Evolutionary conservation across 2,888 invertebrate genomes (phyloP).

Genomic region (Rhopalosiphum nymphaeae): DNA sequence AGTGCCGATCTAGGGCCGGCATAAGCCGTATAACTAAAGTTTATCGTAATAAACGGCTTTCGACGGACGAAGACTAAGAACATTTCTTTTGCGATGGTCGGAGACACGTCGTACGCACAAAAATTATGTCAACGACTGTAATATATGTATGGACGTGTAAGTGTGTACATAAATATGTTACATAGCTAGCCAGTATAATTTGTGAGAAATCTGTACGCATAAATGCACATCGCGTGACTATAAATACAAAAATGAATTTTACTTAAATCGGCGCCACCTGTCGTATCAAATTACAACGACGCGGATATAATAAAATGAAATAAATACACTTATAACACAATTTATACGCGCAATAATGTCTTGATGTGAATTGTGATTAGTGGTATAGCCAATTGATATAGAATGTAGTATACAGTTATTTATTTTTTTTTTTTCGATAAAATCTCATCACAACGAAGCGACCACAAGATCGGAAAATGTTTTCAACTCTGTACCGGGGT

Average conservation of each 20-base stretch:
- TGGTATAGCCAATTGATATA: too few relatives aligned
- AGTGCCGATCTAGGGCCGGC: too few relatives aligned
- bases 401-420: too few relatives aligned
- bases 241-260: too few relatives aligned
- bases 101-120: constrained; percentile 12
- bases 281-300: not conserved
- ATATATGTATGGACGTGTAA: not conserved
- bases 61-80: constrained; percentile 7
- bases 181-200: too few relatives aligned
- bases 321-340: too few relatives aligned
- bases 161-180: too few relatives aligned
- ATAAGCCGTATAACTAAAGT: not conserved
- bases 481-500: not conserved
- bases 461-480: not conserved
- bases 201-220: not conserved
- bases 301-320: too few relatives aligned
- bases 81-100: not conserved
- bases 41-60: not conserved
- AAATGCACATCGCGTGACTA: not conserved
- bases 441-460: not conserved
- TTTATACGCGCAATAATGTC: too few relatives aligned
- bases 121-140: constrained; percentile 31
- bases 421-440: not conserved
- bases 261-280: not conserved
- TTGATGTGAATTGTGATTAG: too few relatives aligned